Evolutionary conservation across 2,888 invertebrate species (phyloP).

Genomic region (Capitulum mitella): DNA sequence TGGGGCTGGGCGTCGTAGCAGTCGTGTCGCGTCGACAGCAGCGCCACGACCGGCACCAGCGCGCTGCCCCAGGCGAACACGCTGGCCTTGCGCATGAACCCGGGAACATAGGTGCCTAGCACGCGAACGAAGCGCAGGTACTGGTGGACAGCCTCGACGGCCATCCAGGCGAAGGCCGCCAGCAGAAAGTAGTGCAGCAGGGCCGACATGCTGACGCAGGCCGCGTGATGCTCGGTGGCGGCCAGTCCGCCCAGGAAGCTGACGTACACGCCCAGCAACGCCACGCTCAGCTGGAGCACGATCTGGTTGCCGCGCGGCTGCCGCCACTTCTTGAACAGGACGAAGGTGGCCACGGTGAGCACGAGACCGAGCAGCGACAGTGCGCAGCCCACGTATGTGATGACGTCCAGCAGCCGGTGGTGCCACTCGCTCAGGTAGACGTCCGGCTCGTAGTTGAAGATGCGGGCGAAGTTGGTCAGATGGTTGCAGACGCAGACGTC

Average conservation of each 20-base stretch:
- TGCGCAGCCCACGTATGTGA: constrained; percentile 54
- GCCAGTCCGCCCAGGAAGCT: constrained; percentile 43
- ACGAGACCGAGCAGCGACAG: constrained; percentile 53
- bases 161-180: constrained; percentile 64
- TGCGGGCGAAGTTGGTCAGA: constrained; percentile 55
- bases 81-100: constrained; percentile 57
- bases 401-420: constrained; percentile 49
- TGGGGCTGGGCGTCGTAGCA: constrained; percentile 41
- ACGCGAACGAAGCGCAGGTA: constrained; percentile 61
- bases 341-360: constrained; percentile 55
- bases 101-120: constrained; percentile 49
- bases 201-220: constrained; percentile 56
- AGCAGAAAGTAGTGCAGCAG: constrained; percentile 59
- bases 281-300: constrained; percentile 56
- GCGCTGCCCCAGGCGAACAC: constrained; percentile 59
- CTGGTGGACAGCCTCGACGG: constrained; percentile 59
- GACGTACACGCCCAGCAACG: constrained; percentile 55
- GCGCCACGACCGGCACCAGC: constrained; percentile 49
- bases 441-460: constrained; percentile 41
- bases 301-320: constrained; percentile 58
- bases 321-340: constrained; percentile 54
- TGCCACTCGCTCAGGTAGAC: background rate
- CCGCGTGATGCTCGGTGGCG: constrained; percentile 42
- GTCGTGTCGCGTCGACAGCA: constrained; percentile 49
- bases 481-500: constrained; percentile 50